Evolutionary conservation across 2,888 invertebrate species (phyloP).

Genomic region (Dromius quadrimaculatus): DNA sequence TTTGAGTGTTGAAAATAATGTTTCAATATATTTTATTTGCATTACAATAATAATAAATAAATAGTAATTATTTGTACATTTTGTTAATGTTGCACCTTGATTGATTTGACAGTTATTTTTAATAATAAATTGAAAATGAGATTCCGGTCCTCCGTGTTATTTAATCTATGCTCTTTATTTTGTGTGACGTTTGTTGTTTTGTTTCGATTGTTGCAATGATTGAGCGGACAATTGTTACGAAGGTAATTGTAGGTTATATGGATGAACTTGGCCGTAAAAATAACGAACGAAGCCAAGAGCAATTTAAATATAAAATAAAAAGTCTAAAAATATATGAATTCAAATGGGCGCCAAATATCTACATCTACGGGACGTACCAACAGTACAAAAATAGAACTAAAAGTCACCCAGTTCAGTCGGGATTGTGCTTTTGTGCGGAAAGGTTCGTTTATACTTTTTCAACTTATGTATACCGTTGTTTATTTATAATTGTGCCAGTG

Average conservation of each 20-base stretch:
- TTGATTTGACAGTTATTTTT: neutral
- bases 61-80: conserved; percentile 34
- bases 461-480: conserved; percentile 44
- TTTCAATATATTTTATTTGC: conserved; percentile 51
- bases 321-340: conserved; percentile 35
- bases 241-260: conserved; percentile 8
- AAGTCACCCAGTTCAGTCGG: conserved; percentile 31
- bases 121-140: neutral
- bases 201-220: conserved; percentile 1
- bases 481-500: conserved; percentile 32
- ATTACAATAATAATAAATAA: conserved; percentile 43
- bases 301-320: conserved; percentile 44
- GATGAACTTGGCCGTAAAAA: conserved; percentile 38
- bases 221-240: neutral
- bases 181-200: conserved; percentile 1
- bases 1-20: conserved; percentile 48
- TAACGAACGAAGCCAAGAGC: conserved; percentile 20
- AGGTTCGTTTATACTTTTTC: conserved; percentile 38
- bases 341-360: conserved; percentile 44
- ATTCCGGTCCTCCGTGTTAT: neutral
- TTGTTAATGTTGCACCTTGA: too few species aligned
- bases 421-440: conserved; percentile 3
- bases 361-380: conserved; percentile 36
- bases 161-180: neutral
- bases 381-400: conserved; percentile 38